phyloP scores from a whole-genome alignment of 1,140 invertebrate genomes.

The Drepana arcuata region DNA sequence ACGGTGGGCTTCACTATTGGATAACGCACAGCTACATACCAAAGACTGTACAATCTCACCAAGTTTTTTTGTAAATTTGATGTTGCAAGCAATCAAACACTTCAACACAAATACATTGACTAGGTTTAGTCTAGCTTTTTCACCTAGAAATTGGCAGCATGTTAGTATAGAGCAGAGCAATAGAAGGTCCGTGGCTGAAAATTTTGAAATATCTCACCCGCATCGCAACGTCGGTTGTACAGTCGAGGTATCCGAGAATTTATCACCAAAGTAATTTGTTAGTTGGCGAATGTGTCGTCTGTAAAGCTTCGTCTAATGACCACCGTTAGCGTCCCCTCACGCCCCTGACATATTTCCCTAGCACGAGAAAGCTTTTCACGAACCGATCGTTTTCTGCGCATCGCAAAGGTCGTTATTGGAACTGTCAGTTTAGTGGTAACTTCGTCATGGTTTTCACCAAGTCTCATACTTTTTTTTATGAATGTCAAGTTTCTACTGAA shows the following conservation, averaged over 20 bases:
- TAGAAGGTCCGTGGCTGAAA: too few relatives aligned
- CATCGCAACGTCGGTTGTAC: slow-evolving; percentile 60
- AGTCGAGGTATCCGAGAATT: slow-evolving; percentile 40
- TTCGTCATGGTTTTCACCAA: too few relatives aligned
- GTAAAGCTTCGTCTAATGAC: slow-evolving; percentile 51
- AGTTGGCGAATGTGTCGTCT: slow-evolving; percentile 65
- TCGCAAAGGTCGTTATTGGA: slow-evolving; percentile 10
- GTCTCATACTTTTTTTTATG: too few relatives aligned
- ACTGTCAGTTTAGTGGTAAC: too few relatives aligned
- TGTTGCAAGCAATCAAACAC: too few relatives aligned
- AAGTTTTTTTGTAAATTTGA: too few relatives aligned
- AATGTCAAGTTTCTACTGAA: too few relatives aligned
- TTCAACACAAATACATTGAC: too few relatives aligned
- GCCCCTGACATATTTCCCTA: slow-evolving; percentile 29
- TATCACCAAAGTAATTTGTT: slow-evolving; percentile 56
- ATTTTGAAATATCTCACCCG: too few relatives aligned
- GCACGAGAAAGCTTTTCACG: slow-evolving; percentile 51
- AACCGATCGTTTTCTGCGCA: slow-evolving; percentile 43
- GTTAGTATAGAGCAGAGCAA: too few relatives aligned
- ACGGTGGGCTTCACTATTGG: slow-evolving; percentile 77
- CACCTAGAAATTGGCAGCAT: too few relatives aligned
- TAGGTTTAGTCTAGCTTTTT: too few relatives aligned
- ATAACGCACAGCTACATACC: slow-evolving; percentile 46
- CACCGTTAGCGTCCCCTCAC: slow-evolving; percentile 36
- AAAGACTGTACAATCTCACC: slow-evolving; percentile 61